Evolutionary conservation across 2,113 vertebrate species (phyloP).

Genomic region (Corapipo altera): DNA sequence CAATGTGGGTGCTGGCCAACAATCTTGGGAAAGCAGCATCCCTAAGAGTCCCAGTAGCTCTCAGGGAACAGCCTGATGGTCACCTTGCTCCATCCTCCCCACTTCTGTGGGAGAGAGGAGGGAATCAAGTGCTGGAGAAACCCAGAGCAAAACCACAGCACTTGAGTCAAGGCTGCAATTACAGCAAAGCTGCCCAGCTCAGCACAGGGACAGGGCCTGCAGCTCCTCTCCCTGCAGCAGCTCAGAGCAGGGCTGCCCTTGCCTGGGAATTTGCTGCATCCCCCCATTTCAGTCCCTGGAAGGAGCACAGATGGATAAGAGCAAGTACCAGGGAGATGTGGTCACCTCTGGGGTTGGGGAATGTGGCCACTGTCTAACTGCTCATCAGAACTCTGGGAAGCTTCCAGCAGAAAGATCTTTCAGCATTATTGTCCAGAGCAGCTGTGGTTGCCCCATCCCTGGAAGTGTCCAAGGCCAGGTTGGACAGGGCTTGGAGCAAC

Average conservation of each 20-base stretch:
- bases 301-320: not conserved
- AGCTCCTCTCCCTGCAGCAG: not conserved
- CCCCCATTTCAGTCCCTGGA: not conserved
- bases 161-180: not conserved
- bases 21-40: constrained; percentile 46
- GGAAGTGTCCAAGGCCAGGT: not conserved
- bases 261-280: fast-evolving
- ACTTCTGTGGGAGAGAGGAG: not conserved
- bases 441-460: not conserved
- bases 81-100: not conserved
- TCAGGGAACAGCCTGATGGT: not conserved
- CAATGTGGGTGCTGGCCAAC: not conserved
- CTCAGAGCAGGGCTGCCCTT: not conserved
- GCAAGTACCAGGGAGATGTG: not conserved
- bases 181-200: not conserved
- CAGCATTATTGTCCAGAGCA: not conserved
- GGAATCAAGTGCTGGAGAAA: not conserved
- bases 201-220: not conserved
- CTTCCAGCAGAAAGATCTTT: not conserved
- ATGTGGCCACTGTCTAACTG: fast-evolving
- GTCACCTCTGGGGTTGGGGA: not conserved
- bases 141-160: constrained; percentile 23
- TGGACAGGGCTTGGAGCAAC: fast-evolving
- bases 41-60: constrained; percentile 17
- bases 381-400: not conserved